Conservation (phyloP, 2,113 vertebrate genomes). For the Malurus cyaneus region DNA sequence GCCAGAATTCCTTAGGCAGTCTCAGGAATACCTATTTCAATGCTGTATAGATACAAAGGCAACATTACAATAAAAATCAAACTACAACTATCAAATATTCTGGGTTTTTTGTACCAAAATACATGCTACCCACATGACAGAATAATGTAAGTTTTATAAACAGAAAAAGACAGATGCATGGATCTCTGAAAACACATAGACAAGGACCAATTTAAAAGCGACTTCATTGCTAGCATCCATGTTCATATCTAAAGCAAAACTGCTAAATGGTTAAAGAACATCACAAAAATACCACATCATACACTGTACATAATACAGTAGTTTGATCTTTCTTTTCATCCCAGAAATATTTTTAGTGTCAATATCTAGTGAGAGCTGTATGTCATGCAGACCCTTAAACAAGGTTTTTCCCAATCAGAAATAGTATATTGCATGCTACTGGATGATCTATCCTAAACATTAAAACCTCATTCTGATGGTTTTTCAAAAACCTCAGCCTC, state of each 20-base stretch:
- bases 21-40: not conserved
- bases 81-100: not conserved
- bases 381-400: not conserved
- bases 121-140: not conserved
- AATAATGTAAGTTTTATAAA: not conserved
- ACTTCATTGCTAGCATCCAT: not conserved
- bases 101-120: not conserved
- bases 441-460: not conserved
- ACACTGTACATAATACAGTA: not conserved
- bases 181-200: not conserved
- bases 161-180: not conserved
- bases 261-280: not conserved
- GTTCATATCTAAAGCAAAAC: not conserved
- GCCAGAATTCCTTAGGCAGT: not conserved
- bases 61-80: not conserved
- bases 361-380: fast-evolving
- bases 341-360: not conserved
- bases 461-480: not conserved
- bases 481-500: not conserved
- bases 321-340: not conserved
- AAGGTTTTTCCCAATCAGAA: not conserved
- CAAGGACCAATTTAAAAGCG: not conserved
- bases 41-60: not conserved
- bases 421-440: not conserved
- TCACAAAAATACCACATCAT: not conserved